Percentiles rank a stretch among this genome's conserved stretches.
phyloP scores from a whole-genome alignment of 2,797 vertebrate genomes.

The Hipposideros larvatus region DNA sequence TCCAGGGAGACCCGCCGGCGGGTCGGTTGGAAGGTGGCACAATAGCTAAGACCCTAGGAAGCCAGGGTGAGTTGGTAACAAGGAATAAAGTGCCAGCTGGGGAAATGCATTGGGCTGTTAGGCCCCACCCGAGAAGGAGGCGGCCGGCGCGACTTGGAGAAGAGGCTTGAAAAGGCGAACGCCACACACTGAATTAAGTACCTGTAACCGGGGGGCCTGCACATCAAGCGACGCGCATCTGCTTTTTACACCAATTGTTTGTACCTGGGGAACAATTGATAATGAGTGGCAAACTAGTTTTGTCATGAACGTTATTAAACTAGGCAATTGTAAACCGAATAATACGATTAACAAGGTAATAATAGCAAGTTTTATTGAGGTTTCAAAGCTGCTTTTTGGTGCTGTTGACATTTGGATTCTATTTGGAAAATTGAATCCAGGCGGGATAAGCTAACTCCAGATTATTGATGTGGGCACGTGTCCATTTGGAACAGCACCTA shows the following conservation, averaged over 20 bases:
- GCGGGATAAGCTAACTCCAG: neutral
- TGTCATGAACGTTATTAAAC: neutral
- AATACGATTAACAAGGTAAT: neutral
- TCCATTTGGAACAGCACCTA: constrained; percentile 59
- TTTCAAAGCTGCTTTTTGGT: constrained; percentile 16
- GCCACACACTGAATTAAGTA: neutral
- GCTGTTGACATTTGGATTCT: constrained; percentile 6
- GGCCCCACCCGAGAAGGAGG: neutral
- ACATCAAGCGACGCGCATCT: neutral
- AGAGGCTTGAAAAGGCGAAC: neutral
- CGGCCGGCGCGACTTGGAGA: neutral
- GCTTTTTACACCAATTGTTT: neutral
- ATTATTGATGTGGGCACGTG: constrained; percentile 46
- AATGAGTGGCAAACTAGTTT: neutral
- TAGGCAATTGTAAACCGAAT: neutral
- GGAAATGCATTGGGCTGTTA: neutral
- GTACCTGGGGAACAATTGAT: neutral
- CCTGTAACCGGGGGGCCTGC: neutral
- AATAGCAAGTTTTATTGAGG: neutral
- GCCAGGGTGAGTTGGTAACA: neutral
- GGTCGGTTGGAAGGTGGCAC: neutral
- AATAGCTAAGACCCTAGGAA: neutral
- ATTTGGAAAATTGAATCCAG: constrained; percentile 19
- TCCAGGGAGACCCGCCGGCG: neutral
- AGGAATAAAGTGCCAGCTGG: neutral